These are phyloP conservation scores for Ceratitis capitata DNA, from an alignment of 1,140 invertebrate genomes.

Conservation along the genomic window DNA sequence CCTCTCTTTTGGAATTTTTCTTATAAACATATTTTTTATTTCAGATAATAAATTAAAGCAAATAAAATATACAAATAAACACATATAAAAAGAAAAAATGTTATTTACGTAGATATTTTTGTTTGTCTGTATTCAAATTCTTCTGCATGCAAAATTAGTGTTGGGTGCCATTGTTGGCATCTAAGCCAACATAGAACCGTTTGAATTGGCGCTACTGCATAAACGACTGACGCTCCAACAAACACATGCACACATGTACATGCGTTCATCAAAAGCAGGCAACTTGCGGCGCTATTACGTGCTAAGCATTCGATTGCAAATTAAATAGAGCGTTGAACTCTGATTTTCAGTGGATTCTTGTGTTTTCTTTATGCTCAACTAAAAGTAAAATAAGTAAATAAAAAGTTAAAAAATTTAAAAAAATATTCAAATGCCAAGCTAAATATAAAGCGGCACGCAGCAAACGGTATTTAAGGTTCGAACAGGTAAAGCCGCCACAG, in stretches of 20 bases:
- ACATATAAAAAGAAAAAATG: not conserved
- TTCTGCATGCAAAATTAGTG: not conserved
- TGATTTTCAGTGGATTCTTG: not conserved
- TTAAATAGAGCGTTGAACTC: slow-evolving; percentile 26
- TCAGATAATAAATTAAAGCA: not conserved
- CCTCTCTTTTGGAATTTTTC: not conserved
- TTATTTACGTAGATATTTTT: not conserved
- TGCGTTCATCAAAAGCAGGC: not conserved
- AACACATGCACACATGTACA: not conserved
- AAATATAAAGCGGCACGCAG: not conserved
- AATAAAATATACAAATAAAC: not conserved
- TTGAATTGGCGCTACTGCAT: not conserved
- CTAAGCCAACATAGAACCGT: not conserved
- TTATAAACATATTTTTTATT: not conserved
- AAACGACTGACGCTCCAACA: not conserved
- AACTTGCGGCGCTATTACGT: not conserved
- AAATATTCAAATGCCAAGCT: not conserved
- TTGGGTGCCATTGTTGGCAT: not conserved
- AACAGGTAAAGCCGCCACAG: not conserved
- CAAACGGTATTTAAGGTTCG: not conserved
- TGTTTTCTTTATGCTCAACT: not conserved
- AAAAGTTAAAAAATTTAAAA: not conserved
- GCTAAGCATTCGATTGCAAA: not conserved
- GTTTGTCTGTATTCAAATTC: not conserved
- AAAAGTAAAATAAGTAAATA: not conserved